These are phyloP conservation scores for Orthochromis indermauri DNA, from an alignment of 2,113 vertebrate genomes.

Conservation along the genomic window DNA sequence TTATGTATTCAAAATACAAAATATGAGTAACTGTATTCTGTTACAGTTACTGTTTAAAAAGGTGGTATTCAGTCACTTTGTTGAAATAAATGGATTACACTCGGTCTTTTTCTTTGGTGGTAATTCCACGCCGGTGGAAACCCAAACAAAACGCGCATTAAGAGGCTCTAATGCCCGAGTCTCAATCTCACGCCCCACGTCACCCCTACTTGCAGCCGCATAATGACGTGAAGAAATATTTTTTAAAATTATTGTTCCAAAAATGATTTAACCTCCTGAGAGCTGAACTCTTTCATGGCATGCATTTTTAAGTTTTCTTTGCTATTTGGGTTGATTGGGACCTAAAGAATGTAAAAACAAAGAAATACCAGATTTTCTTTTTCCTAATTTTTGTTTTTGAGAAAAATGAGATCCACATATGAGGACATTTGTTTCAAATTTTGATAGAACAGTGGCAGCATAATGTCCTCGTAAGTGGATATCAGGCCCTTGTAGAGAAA, in stretches of 20 bases:
- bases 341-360: neutral
- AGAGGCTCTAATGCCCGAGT: neutral
- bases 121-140: neutral
- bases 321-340: neutral
- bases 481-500: neutral
- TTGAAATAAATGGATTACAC: neutral
- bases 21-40: neutral
- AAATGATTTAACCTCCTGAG: neutral
- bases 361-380: neutral
- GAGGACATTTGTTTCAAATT: neutral
- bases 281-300: neutral
- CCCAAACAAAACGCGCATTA: neutral
- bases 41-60: neutral
- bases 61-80: neutral
- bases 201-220: fast-evolving
- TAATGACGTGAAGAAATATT: neutral
- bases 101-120: neutral
- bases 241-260: neutral
- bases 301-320: neutral
- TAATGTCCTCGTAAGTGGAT: neutral
- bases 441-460: neutral
- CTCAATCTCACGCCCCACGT: neutral
- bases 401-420: neutral
- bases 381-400: neutral
- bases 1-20: neutral